Base-by-base conservation (phyloP, 2,113 vertebrate species). In the Heterochromis multidens region DNA sequence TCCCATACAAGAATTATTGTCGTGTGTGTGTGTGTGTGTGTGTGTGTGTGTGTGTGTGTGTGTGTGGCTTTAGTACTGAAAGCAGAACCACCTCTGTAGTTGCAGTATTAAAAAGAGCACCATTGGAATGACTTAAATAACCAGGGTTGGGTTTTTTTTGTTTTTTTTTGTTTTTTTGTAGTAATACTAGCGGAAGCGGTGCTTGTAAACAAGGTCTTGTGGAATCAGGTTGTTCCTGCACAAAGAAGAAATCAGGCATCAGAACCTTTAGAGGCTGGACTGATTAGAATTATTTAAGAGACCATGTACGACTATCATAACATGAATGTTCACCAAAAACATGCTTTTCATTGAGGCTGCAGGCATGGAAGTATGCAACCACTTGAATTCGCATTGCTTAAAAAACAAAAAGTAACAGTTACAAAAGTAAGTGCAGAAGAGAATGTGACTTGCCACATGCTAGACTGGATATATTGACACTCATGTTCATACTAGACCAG, bases 51-150 rank as follows among this genome's bases (percentile, higher is more conserved):
- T 3, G 16, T 56, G 52, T 27, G 23, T 59, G 57, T 19, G 74
- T 92, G 72, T 89, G 79, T 87, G 9, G 78, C 85, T 88, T 86
- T 83, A 78, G 58, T 81, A 62, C 72, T 82, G 56, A 85, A 81
- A 62, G 88, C 81, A 49, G 72, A 89, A 11, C 88, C 90, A 35
- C 86, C 61, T 84, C 57, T 87, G 57, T 93, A 89, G 93, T 86
- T 63, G 67, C 88, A 94, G 92, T 91, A 91, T 93, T 92, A 88
- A 60, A 65, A 83, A 77, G 62, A 87, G 81, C 81, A 82, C 60
- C 56, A 54, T 67, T 40, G 77, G 63, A 72, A 81, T 35, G 29
- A 84, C 57, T 63, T 82, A 11, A n/a, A 21, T 77, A 43, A 79
- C 19, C 77, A 78, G 72, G 70, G 72, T 33, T 10, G 62, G 33